These are phyloP conservation scores for Tenthredo amoena DNA, from an alignment of 2,888 invertebrate genomes.

Conservation along the genomic window DNA sequence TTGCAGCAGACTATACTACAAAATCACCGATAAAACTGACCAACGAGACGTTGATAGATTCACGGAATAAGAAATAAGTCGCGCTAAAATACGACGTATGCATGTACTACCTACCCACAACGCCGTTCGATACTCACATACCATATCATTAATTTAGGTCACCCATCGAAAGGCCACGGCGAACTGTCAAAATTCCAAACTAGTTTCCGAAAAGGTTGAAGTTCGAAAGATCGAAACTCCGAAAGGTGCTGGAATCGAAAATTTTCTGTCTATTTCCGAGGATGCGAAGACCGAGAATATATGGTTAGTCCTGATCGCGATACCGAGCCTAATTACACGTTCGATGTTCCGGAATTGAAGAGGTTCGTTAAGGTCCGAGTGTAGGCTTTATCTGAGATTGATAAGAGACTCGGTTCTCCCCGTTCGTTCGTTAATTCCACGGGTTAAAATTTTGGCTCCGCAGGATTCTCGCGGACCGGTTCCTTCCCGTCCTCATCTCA, in stretches of 20 bases:
- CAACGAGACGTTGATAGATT: conserved; percentile 18
- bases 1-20: neutral
- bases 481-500: neutral
- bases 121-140: no score
- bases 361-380: conserved; percentile 50
- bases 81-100: neutral
- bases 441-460: neutral
- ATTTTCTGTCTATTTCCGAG: no score
- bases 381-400: conserved; percentile 56
- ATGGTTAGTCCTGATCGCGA: no score
- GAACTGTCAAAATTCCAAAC: neutral
- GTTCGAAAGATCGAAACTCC: neutral
- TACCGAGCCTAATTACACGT: neutral
- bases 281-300: no score
- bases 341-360: conserved; percentile 57
- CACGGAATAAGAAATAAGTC: neutral
- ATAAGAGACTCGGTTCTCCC: conserved; percentile 51
- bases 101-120: no score
- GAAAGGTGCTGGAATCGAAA: no score
- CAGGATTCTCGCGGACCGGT: neutral
- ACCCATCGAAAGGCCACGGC: neutral
- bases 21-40: conserved; percentile 15
- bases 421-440: neutral
- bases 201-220: neutral
- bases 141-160: no score